Percentiles rank a stretch among this genome's conserved stretches.
Conservation (phyloP, 2,797 vertebrate species). For the Ctenopoma multispine region DNA sequence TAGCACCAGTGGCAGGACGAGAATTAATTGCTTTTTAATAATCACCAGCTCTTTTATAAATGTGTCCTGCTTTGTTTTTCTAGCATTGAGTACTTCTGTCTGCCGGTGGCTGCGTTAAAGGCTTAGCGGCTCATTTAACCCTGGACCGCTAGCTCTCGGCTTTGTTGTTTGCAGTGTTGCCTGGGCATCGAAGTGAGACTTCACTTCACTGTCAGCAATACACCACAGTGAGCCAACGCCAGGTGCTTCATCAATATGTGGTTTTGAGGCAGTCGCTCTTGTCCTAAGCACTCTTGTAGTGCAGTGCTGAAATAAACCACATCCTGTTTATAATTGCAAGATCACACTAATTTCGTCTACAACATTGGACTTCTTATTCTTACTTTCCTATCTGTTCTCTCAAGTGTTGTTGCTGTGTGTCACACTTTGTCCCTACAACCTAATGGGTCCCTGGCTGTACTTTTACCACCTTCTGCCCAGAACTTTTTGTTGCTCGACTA, state of each 20-base stretch:
- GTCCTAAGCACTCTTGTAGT: neutral
- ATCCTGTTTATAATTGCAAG: neutral
- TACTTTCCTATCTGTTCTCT: conserved; percentile 9
- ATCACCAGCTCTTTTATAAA: conserved; percentile 49
- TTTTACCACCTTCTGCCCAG: conserved; percentile 24
- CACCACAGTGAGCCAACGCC: neutral
- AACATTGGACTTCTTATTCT: neutral
- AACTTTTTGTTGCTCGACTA: conserved; percentile 17
- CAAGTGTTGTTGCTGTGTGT: conserved; percentile 1
- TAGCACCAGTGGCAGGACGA: conserved; percentile 32
- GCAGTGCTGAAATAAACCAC: neutral
- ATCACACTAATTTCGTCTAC: neutral
- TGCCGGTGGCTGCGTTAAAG: conserved; percentile 43
- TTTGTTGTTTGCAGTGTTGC: conserved; percentile 46
- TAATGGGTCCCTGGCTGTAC: conserved; percentile 25
- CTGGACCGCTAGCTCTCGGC: neutral
- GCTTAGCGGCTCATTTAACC: conserved; percentile 59
- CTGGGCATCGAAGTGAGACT: conserved; percentile 25
- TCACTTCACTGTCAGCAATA: conserved; percentile 21
- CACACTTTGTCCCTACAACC: conserved; percentile 5
- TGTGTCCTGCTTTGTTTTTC: conserved; percentile 24
- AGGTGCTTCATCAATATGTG: conserved; percentile 19
- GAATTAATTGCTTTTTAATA: conserved; percentile 70
- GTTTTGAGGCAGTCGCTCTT: neutral
- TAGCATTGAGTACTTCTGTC: conserved; percentile 17